A percentile compares a stretch with the other conserved stretches of the same genome.
phyloP scores from a whole-genome alignment of 1,140 invertebrate species.

The Drosophila nikananu region DNA sequence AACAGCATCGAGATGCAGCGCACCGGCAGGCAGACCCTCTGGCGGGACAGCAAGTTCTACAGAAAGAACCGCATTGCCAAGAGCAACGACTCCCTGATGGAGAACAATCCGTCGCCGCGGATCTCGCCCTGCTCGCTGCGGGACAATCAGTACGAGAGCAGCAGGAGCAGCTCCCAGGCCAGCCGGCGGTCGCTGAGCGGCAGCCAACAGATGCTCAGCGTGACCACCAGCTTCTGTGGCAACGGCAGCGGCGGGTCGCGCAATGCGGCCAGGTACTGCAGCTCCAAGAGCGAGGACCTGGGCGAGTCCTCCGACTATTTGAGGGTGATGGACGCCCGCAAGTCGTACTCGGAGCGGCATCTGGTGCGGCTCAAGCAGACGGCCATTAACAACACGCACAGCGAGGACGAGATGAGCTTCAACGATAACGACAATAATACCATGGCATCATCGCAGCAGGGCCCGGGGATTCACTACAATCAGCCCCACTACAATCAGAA shows the following conservation, averaged over 20 bases:
- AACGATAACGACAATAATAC: constrained; percentile 84
- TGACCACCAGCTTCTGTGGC: constrained; percentile 79
- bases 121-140: constrained; percentile 77
- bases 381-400: constrained; percentile 80
- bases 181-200: constrained; percentile 67
- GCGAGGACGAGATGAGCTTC: constrained; percentile 82
- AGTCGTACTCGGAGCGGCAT: constrained; percentile 82
- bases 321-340: constrained; percentile 78
- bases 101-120: constrained; percentile 75
- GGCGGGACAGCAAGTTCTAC: constrained; percentile 84
- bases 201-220: constrained; percentile 73
- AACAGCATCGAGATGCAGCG: constrained; percentile 70
- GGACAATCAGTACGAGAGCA: constrained; percentile 80
- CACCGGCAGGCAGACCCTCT: constrained; percentile 72
- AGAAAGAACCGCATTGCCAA: constrained; percentile 84
- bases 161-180: constrained; percentile 68
- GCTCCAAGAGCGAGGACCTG: constrained; percentile 82
- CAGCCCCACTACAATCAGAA: constrained; percentile 43
- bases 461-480: constrained; percentile 16
- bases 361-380: constrained; percentile 82
- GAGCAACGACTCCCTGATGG: constrained; percentile 82
- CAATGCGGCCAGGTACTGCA: constrained; percentile 68
- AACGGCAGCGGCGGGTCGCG: constrained; percentile 26
- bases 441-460: constrained; percentile 44
- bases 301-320: constrained; percentile 75